These are phyloP conservation scores for Chrysogorgia sp. DNA, from an alignment of 92 coral and sea anemone species.

Conservation along the genomic window DNA sequence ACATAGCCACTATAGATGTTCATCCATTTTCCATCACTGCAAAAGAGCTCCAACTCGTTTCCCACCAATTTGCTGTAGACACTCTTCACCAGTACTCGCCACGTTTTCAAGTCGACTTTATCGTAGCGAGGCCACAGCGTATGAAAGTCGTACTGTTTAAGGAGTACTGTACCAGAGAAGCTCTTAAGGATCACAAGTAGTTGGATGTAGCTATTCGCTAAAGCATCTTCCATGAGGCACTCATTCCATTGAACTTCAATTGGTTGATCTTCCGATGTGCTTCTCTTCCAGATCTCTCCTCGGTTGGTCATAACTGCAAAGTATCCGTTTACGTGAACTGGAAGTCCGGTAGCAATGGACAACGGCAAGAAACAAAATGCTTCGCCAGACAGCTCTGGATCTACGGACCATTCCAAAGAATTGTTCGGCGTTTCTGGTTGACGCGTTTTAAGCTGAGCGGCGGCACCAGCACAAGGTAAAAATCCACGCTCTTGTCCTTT, in stretches of 20 bases:
- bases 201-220: conserved; percentile 59
- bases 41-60: conserved; percentile 59
- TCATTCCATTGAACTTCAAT: conserved; percentile 78
- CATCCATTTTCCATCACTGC: conserved; percentile 72
- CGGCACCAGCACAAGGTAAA: conserved; percentile 67
- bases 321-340: conserved; percentile 79
- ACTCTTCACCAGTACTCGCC: conserved; percentile 69
- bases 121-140: conserved; percentile 77
- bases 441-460: conserved; percentile 32
- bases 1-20: conserved; percentile 54
- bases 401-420: background rate
- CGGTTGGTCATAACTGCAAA: conserved; percentile 84
- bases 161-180: conserved; percentile 50
- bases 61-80: conserved; percentile 65
- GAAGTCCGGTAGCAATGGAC: conserved; percentile 75
- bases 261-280: conserved; percentile 69
- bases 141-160: conserved; percentile 61
- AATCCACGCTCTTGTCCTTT: conserved; percentile 65
- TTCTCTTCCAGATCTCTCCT: conserved; percentile 78
- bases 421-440: background rate
- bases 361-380: conserved; percentile 81
- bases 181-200: too few species aligned
- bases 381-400: conserved; percentile 59
- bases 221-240: conserved; percentile 73
- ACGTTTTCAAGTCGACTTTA: conserved; percentile 68